phyloP scores from a whole-genome alignment of 2,113 vertebrate species.

The Halichoerus grypus region DNA sequence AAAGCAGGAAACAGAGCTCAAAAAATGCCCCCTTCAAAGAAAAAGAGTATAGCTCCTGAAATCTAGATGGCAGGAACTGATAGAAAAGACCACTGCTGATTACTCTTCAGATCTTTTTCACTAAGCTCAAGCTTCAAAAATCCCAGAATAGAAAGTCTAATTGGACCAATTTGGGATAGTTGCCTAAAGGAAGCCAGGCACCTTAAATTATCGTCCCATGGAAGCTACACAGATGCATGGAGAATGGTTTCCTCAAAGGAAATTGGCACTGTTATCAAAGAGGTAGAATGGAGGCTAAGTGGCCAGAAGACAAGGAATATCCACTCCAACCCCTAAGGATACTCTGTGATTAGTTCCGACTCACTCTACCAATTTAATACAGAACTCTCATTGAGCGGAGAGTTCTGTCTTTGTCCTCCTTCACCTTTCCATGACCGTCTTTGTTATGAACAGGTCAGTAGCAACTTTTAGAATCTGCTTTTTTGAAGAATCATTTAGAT shows the following conservation, averaged over 20 bases:
- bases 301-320: not conserved
- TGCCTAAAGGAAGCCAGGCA: not conserved
- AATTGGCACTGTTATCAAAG: not conserved
- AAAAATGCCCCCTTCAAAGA: not conserved
- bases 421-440: not conserved
- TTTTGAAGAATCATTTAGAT: not conserved
- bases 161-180: not conserved
- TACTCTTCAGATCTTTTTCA: conserved; percentile 19
- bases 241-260: conserved; percentile 28
- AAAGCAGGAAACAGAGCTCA: not conserved
- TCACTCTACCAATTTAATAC: not conserved
- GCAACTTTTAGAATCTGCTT: not conserved
- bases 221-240: not conserved
- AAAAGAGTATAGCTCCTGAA: not conserved
- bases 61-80: not conserved
- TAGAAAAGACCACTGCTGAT: not conserved
- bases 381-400: not conserved
- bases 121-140: conserved; percentile 13
- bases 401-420: not conserved
- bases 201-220: not conserved
- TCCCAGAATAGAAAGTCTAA: not conserved
- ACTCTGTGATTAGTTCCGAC: not conserved
- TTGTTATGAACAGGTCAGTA: not conserved
- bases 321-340: not conserved
- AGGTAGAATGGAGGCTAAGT: not conserved